Percentiles rank a stretch among this genome's conserved stretches.
These are phyloP conservation scores for Chamaetylas fuelleborni DNA, from an alignment of 2,113 vertebrate species.

Conservation along the genomic window DNA sequence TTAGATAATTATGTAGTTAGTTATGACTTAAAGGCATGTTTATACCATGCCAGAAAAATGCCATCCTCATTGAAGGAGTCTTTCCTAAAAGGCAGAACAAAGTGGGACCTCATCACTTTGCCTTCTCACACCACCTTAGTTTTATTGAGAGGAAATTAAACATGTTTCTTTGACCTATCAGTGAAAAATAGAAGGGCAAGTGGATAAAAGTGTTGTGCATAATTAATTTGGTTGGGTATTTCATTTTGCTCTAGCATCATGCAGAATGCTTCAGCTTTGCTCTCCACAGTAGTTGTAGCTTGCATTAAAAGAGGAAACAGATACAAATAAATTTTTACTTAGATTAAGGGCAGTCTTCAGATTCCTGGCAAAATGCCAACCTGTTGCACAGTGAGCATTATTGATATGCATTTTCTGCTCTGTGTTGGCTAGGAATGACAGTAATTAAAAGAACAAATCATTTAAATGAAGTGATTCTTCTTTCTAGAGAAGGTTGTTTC, in stretches of 20 bases:
- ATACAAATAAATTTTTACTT: background rate
- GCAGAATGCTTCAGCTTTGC: background rate
- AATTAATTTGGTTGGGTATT: background rate
- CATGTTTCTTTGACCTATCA: background rate
- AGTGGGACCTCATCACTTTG: background rate
- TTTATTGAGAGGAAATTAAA: background rate
- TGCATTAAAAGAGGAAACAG: background rate
- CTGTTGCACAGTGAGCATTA: background rate
- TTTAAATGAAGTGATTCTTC: background rate
- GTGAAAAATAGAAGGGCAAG: background rate
- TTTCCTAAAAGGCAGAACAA: background rate
- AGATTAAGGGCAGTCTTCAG: background rate
- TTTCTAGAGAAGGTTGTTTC: background rate
- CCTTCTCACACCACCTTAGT: background rate
- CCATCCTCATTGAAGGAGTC: background rate
- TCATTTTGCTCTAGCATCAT: background rate
- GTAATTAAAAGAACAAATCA: slow-evolving; percentile 17
- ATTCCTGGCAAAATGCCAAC: background rate
- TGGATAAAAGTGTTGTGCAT: background rate
- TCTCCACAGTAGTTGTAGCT: background rate
- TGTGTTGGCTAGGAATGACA: background rate
- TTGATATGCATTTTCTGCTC: background rate
- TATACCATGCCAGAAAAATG: background rate
- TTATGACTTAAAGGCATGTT: background rate
- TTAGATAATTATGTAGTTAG: background rate